Base-by-base conservation (phyloP, 1,140 invertebrate genomes). In the Pseudoatta argentina region DNA sequence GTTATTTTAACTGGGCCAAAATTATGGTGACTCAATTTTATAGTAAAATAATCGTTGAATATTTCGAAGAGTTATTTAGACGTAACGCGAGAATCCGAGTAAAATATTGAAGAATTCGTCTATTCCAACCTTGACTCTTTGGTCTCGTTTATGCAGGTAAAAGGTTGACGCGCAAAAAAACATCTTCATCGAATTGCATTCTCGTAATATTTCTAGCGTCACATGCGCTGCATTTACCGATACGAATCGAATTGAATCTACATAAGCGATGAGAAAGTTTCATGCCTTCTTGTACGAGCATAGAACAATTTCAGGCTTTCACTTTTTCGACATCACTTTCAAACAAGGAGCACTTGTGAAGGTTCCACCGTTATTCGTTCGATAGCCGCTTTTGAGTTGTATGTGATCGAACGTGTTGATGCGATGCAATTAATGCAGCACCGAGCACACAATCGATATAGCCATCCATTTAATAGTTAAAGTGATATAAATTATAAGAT, bases 251-350 rank as follows among this genome's bases (percentile, higher is more conserved):
- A 18, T 73, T 14, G 82, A 63, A 39, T 64, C 10, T 57, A 53
- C 48, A 51, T 44, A 44, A 44, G 8, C 44, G 69, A 39, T 39
- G 67, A 73, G 34, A 53, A 48, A 73, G 55, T 79, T 53, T 39
- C 34, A 27, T 48, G 53, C 27, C 2, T 7, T 39, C 24, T 61
- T 14, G 30, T 14, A 6, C 18, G 5, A 10, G 12, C 24, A 59
- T 18, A 67, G 7, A 0, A 24, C 3, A 34, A 8, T 51, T 48
- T 14, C 30, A 39, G 27, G 59, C 79, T 83, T 83, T 83, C 79
- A 83, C 79, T 83, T 83, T 83, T 75, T 83, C 57, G 57, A 83
- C 79, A 73, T n/a, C 34, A 16, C 24, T 30, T 24, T 73, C 27
- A 48, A 83, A 48, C 12, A 18, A 18, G 24, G 2, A 73, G 14